phyloP scores from a whole-genome alignment of 2,888 invertebrate species.

The Cephus sareptanus region DNA sequence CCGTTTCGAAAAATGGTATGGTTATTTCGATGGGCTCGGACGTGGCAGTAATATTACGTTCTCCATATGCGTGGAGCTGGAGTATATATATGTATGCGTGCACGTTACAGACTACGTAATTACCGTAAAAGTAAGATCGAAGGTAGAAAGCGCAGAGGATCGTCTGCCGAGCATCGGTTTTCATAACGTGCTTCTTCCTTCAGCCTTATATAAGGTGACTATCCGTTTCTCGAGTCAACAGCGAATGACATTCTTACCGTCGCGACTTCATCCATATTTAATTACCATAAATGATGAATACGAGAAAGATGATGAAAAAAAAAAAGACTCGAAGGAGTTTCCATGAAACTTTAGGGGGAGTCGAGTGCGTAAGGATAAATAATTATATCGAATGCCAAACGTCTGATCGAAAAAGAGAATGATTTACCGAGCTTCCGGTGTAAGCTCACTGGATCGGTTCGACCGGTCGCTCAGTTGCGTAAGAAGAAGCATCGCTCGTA shows the following conservation, averaged over 20 bases:
- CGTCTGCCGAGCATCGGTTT: conserved; percentile 65
- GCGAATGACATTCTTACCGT: conserved; percentile 53
- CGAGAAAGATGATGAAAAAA: background rate
- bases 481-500: background rate
- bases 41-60: background rate
- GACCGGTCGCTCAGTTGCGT: background rate
- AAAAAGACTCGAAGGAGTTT: background rate
- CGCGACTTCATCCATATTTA: background rate
- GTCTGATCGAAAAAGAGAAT: background rate
- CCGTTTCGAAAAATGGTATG: background rate
- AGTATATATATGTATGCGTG: conserved; percentile 30
- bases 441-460: background rate
- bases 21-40: background rate
- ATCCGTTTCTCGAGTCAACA: conserved; percentile 18
- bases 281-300: background rate
- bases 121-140: conserved; percentile 54
- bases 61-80: background rate
- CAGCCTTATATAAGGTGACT: conserved; percentile 51
- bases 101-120: conserved; percentile 43
- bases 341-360: background rate
- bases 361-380: background rate
- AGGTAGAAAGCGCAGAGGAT: conserved; percentile 63
- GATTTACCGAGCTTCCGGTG: background rate
- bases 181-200: conserved; percentile 37
- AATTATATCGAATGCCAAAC: background rate